Conservation (phyloP, 2,113 vertebrate species). For the Physeter macrocephalus region DNA sequence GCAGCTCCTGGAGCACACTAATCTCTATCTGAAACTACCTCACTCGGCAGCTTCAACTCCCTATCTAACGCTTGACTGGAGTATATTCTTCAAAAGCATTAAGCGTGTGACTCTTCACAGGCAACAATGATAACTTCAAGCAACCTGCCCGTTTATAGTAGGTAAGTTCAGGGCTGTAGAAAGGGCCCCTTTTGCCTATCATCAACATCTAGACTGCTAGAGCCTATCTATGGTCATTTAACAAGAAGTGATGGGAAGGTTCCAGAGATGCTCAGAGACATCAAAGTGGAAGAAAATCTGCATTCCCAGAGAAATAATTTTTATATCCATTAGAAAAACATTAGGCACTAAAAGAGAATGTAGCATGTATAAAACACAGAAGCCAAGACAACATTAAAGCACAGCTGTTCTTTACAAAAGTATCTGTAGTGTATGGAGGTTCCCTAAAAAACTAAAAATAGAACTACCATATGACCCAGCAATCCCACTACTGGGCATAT, state of each 20-base stretch:
- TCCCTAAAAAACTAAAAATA: too few relatives aligned
- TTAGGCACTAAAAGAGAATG: conserved; percentile 22
- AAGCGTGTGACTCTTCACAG: conserved; percentile 17
- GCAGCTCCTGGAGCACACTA: background rate
- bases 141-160: background rate
- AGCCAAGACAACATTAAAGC: conserved; percentile 24
- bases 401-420: conserved; percentile 23
- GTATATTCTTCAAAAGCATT: conserved; percentile 38
- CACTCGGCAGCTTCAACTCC: background rate
- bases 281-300: background rate
- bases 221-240: background rate
- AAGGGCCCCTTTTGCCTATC: background rate
- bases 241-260: background rate
- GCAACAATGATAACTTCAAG: conserved; percentile 16
- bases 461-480: too few relatives aligned
- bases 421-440: background rate
- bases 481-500: too few relatives aligned
- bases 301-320: conserved; percentile 23
- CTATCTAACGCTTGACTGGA: conserved; percentile 33
- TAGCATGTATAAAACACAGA: conserved; percentile 20
- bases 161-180: background rate
- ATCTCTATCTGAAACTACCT: background rate
- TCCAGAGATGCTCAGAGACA: background rate
- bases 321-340: background rate
- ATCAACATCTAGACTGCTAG: background rate